Base-by-base conservation (phyloP, 1,140 invertebrate species). In the Eumaeus atala region DNA sequence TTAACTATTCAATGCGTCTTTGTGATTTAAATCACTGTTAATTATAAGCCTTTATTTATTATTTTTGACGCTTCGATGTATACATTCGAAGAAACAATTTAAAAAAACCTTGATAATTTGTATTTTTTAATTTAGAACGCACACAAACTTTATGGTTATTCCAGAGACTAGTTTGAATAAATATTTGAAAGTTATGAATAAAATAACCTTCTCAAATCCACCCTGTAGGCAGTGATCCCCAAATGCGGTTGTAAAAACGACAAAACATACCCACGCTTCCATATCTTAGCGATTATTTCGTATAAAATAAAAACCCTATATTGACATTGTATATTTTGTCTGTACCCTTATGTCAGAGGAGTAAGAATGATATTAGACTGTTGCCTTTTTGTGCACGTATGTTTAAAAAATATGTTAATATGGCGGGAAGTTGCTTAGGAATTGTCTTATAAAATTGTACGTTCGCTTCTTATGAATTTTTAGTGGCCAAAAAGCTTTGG, bases 371-470 rank as follows among this genome's bases (percentile, higher is more conserved):
- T 18, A 11, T 53, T 44, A 50, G 21, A 28, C 21, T 6, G 40
- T 44, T 44, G 40, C 9, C 35, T 2, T 2, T 50, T 36, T 36
- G 16, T 12, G 11, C 12, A 51, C 11, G 17, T 53, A n/a, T 33
- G 42, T 42, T 40, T 33, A 61, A 66, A 70, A 74, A 69, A 64
- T 83, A 85, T 85, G 82, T 79, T 85, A 79, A 73, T 74, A 83
- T 74, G 70, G 71, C 77, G 71, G 79, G 77, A 85, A 82, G 74
- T 81, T 54, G 81, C 74, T 68, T 85, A 85, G 70, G 77, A 85
- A 85, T 85, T 67, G 79, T 80, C 74, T 79, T 78, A 75, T 72
- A 77, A 81, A 77, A 74, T n/a, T n/a, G 62, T 67, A 66, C 61
- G 69, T 44, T 53, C 21, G 21, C 6, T 28, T 28, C 42, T 53